Evolutionary conservation across 1,140 invertebrate species (phyloP).

Genomic region (Eumeta japonica): DNA sequence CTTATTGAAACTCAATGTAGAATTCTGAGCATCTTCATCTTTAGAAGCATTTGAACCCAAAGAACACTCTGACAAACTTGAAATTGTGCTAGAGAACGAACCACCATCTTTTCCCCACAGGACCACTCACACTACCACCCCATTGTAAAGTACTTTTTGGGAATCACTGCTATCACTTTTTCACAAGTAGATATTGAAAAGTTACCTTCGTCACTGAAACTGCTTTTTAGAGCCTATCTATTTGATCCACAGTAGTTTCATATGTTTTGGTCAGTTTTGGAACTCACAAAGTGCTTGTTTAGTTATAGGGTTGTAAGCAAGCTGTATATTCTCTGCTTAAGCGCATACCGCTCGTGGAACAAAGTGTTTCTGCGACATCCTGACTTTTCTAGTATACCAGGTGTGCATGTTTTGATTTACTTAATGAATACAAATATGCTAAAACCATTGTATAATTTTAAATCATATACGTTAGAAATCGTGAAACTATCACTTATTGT

Average conservation of each 20-base stretch:
- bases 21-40: conserved; percentile 36
- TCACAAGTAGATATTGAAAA: conserved; percentile 52
- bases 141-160: conserved; percentile 50
- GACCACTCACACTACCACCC: conserved; percentile 46
- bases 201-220: conserved; percentile 56
- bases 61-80: conserved; percentile 52
- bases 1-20: conserved; percentile 50
- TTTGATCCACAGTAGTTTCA: conserved; percentile 34
- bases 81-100: conserved; percentile 54
- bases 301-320: conserved; percentile 56
- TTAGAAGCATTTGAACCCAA: conserved; percentile 44
- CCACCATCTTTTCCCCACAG: conserved; percentile 50
- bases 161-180: conserved; percentile 56
- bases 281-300: conserved; percentile 55
- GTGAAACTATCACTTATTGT: too few species aligned
- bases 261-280: conserved; percentile 35
- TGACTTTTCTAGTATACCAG: too few species aligned
- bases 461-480: too few species aligned
- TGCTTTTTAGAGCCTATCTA: conserved; percentile 47
- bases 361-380: too few species aligned
- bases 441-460: too few species aligned
- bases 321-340: conserved; percentile 53
- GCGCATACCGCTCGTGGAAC: conserved; percentile 52
- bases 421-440: too few species aligned
- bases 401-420: too few species aligned